A percentile compares a stretch with the other conserved stretches of the same genome.
Evolutionary conservation across 2,888 invertebrate species (phyloP).

Genomic region (Autographa pulchrina): DNA sequence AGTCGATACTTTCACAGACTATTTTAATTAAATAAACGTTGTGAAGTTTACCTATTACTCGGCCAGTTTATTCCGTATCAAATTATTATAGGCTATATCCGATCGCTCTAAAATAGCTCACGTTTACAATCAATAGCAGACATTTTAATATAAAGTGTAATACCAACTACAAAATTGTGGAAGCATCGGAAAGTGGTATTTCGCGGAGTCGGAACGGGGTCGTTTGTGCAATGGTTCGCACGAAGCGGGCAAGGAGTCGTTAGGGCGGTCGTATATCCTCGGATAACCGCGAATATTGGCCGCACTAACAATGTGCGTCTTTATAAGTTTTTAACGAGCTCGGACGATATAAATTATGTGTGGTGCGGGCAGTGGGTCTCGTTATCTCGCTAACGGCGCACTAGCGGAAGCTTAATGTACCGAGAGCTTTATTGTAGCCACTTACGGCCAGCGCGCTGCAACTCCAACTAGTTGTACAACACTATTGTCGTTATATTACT

Average conservation of each 20-base stretch:
- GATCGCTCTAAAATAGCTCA: constrained; percentile 31
- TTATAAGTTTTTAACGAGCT: constrained; percentile 90
- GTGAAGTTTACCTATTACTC: constrained; percentile 37
- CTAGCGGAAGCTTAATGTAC: constrained; percentile 89
- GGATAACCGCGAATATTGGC: constrained; percentile 87
- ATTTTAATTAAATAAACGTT: constrained; percentile 60
- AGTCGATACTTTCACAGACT: constrained; percentile 57
- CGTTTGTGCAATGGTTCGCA: constrained; percentile 75
- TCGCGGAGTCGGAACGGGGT: constrained; percentile 65
- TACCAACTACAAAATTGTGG: constrained; percentile 54
- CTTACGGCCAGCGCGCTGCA: constrained; percentile 78
- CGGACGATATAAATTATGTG: constrained; percentile 89
- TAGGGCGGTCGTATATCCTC: constrained; percentile 84
- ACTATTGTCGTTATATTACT: constrained; percentile 61
- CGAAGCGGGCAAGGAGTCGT: constrained; percentile 76
- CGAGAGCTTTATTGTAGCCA: constrained; percentile 89
- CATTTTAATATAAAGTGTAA: constrained; percentile 51
- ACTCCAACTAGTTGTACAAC: constrained; percentile 64
- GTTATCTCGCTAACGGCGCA: constrained; percentile 88
- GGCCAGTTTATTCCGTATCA: constrained; percentile 30
- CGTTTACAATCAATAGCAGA: constrained; percentile 38
- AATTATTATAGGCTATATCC: constrained; percentile 31
- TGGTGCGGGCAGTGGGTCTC: constrained; percentile 87
- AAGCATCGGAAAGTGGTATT: constrained; percentile 64
- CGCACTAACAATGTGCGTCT: constrained; percentile 89